These are phyloP conservation scores for Callaeas wilsoni DNA, from an alignment of 2,113 vertebrate genomes.

Conservation along the genomic window DNA sequence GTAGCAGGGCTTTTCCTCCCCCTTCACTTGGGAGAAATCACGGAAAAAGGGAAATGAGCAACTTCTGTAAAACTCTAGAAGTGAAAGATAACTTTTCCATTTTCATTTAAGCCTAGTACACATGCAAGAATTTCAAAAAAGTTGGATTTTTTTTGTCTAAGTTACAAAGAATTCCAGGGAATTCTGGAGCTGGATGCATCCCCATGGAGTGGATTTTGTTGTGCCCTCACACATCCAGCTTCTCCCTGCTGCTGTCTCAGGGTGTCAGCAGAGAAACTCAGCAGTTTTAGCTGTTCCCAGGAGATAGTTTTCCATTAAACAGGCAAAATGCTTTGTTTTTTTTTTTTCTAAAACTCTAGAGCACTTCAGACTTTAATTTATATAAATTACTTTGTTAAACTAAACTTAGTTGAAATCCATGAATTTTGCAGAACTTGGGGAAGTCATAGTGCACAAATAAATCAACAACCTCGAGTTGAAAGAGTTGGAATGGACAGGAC, in stretches of 20 bases:
- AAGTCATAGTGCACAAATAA: neutral
- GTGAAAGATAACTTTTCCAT: neutral
- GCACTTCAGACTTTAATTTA: neutral
- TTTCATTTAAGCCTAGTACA: neutral
- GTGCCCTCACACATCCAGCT: neutral
- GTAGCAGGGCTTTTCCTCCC: conserved; percentile 13
- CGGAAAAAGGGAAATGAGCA: neutral
- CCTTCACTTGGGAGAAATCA: neutral
- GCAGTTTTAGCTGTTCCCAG: neutral
- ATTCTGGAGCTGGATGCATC: neutral
- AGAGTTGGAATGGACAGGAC: neutral
- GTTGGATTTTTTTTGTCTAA: neutral
- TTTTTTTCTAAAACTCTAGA: neutral
- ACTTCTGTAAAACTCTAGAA: neutral
- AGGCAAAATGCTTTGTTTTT: neutral
- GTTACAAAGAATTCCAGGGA: neutral
- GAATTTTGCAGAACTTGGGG: neutral
- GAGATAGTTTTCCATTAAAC: neutral
- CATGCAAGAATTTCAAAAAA: neutral
- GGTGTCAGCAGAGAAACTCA: neutral
- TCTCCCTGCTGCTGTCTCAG: neutral
- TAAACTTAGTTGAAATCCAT: neutral
- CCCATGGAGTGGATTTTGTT: neutral
- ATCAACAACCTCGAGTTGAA: neutral
- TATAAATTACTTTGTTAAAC: neutral